phyloP scores from a whole-genome alignment of 2,888 invertebrate species.

The Dryococelus australis region DNA sequence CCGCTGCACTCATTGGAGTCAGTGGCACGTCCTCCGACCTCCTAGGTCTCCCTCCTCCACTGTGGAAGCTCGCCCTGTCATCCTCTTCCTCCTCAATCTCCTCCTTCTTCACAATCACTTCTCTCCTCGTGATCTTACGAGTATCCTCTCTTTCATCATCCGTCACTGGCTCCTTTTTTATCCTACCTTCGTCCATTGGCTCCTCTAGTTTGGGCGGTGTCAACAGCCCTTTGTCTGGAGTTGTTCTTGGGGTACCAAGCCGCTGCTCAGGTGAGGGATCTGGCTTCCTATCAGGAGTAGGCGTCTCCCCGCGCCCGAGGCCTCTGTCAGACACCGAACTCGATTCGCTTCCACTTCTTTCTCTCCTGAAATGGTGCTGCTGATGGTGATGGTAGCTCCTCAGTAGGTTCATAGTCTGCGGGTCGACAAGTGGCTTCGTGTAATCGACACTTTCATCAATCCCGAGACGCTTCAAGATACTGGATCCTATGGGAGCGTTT shows the following conservation, averaged over 20 bases:
- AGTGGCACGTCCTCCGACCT: slow-evolving; percentile 52
- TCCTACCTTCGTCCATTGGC: slow-evolving; percentile 66
- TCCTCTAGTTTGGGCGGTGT: slow-evolving; percentile 63
- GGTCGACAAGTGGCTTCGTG: slow-evolving; percentile 88
- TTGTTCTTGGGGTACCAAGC: slow-evolving; percentile 70
- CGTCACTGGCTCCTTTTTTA: slow-evolving; percentile 63
- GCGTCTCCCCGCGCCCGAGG: slow-evolving; percentile 79
- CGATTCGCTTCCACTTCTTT: slow-evolving; percentile 87
- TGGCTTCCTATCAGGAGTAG: slow-evolving; percentile 81
- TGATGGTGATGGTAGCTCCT: slow-evolving; percentile 73
- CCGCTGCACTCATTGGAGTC: slow-evolving; percentile 43
- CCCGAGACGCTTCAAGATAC: slow-evolving; percentile 88
- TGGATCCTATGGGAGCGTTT: slow-evolving; percentile 82
- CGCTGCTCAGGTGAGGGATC: slow-evolving; percentile 69
- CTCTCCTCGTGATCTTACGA: slow-evolving; percentile 59
- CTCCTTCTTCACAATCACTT: slow-evolving; percentile 67
- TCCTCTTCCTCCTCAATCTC: slow-evolving; percentile 64
- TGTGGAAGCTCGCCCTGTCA: slow-evolving; percentile 57
- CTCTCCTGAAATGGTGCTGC: slow-evolving; percentile 68
- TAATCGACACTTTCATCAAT: slow-evolving; percentile 94
- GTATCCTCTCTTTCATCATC: slow-evolving; percentile 56
- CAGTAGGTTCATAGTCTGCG: slow-evolving; percentile 84
- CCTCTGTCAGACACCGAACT: slow-evolving; percentile 87
- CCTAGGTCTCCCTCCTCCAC: slow-evolving; percentile 56
- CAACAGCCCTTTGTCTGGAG: slow-evolving; percentile 72